Evolutionary conservation across 2,113 vertebrate genomes (phyloP), one percentile per base, ranked within the genome.

Genomic region (Edolisoma coerulescens): DNA sequence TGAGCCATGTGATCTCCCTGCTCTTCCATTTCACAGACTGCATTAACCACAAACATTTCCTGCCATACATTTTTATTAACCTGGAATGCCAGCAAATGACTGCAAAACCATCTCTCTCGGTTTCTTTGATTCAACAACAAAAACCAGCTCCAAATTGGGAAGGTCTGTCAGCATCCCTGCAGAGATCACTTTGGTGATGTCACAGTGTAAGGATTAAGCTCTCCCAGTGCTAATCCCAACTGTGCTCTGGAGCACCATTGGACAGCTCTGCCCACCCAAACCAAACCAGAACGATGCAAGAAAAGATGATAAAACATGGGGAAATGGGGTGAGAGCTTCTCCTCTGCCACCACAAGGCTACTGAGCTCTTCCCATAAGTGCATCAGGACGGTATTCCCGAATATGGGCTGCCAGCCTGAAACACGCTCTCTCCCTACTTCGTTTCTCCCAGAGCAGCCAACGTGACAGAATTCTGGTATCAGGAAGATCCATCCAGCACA

Each of bases 211-310:
- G 33, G 50, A 21, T 53, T 24, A 60, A 42, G 78, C 33, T 85
- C 42, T 63, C 33, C 20, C 35, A 0, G 3, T 6, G 28, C 50
- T 35, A 41, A 76, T n/a, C 32, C 82, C n/a, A 27, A 0, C 5
- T 3, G 1, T 30, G 26, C 42, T 59, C 69, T 47, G 30, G 21
- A 75, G 61, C 49, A 73, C 44, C 42, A 27, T 0, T 6, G 1
- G 45, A 35, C 64, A 47, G 56, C 61, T 86, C 71, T 84, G 42
- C 56, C 50, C 5, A 0, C 50, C 37, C 59, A 32, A 57, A 70
- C 10, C 30, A 27, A 56, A 69, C 11, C 23, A 61, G 32, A 10
- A 33, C 12, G 47, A 57, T 0, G 21, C 41, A 63, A 50, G n/a
- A 59, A 92, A 81, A 10, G 26, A 69, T 8, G 28, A 12, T 0